Base-by-base conservation (phyloP, 2,113 vertebrate genomes). In the Tautogolabrus adspersus region DNA sequence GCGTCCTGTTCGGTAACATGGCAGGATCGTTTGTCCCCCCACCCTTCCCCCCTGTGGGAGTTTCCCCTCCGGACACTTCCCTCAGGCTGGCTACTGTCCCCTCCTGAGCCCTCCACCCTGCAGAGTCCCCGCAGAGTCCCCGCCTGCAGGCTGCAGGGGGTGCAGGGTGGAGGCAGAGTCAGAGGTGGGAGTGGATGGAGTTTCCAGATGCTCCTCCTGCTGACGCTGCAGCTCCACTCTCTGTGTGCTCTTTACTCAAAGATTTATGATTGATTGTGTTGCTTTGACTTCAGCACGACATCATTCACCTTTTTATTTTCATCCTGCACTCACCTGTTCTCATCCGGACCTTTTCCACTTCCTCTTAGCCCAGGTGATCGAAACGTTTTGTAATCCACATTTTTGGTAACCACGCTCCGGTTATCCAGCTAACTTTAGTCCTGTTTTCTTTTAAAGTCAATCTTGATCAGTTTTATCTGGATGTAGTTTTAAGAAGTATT, bases 141-240 rank as follows among this genome's bases (percentile, higher is more conserved):
- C 16, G 79, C 61, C 88, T 77, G 82, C 67, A 80, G 91, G 64
- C 56, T 56, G 67, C 40, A n/a, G 72, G 86, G 73, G 84, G 66
- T 64, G 64, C 56, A 65, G 57, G 55, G 44, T 60, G 63, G 77
- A 74, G n/a, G 67, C 54, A 38, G 75, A 79, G 80, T 83, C 70
- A 81, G 72, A 68, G 75, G 66, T 77, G 82, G 68, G 59, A 22
- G 78, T 44, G 84, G 89, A 92, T 93, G 86, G 67, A 79, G 83
- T 91, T 93, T 91, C 93, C 93, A 94, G 88, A 93, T 93, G 93
- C 86, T 79, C 59, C 37, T 40, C 71, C 54, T 81, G 81, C 78
- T 79, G 84, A 87, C 81, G 10, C 4, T 12, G 75, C 74, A 89
- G 79, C 62, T 66, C 44, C 5, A n/a, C 47, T 44, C 42, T 13